Evolutionary conservation across 2,113 vertebrate genomes (phyloP).

Genomic region (Triplophysa siluroides): DNA sequence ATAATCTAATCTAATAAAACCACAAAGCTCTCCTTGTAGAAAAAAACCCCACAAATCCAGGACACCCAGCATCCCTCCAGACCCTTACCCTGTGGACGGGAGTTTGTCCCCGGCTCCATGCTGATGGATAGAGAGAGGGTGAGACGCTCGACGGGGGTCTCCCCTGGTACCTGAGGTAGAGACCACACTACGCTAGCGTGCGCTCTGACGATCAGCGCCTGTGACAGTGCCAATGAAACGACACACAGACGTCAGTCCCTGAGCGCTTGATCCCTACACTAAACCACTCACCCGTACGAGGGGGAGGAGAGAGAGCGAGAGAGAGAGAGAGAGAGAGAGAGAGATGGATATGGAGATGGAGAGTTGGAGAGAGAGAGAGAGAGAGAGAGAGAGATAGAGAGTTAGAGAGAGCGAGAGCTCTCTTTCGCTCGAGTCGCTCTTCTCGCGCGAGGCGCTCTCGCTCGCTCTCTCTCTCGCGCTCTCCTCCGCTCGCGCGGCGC

Average conservation of each 20-base stretch:
- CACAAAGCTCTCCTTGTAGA: background rate
- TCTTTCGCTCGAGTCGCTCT: no score
- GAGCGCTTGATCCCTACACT: conserved; percentile 67
- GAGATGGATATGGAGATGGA: no score
- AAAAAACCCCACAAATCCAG: conserved; percentile 30
- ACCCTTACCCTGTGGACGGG: conserved; percentile 73
- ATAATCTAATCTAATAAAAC: background rate
- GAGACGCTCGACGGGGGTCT: conserved; percentile 29
- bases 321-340: conserved; percentile 1
- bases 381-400: no score
- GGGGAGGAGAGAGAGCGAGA: conserved; percentile 59
- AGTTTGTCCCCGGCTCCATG: conserved; percentile 75
- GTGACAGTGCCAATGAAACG: conserved; percentile 64
- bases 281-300: conserved; percentile 35
- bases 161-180: conserved; percentile 49
- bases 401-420: no score
- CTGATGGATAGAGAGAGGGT: conserved; percentile 61
- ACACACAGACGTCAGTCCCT: conserved; percentile 70
- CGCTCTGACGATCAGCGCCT: conserved; percentile 68
- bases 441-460: no score
- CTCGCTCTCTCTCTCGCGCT: no score
- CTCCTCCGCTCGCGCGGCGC: no score
- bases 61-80: background rate
- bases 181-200: conserved; percentile 22
- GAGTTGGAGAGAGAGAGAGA: no score